These are phyloP conservation scores for Hylaea fasciaria DNA, from an alignment of 2,888 invertebrate species.

Conservation along the genomic window DNA sequence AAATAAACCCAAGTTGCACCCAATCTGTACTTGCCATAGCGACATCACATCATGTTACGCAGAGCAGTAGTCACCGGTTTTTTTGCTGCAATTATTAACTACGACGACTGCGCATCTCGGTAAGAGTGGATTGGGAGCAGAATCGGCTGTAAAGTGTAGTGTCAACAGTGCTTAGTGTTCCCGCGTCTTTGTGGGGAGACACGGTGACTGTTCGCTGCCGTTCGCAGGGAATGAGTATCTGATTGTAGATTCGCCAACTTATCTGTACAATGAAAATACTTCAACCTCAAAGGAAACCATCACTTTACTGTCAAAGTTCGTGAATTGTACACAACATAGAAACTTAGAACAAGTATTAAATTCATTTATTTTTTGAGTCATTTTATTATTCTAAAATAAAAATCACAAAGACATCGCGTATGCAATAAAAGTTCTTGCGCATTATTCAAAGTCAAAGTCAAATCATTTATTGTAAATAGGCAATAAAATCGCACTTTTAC, in stretches of 20 bases:
- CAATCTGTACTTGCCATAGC: neutral
- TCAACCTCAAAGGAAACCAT: neutral
- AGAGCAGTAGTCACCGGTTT: conserved; percentile 9
- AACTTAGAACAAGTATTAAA: too few species aligned
- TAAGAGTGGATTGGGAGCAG: conserved; percentile 58
- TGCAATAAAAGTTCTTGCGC: too few species aligned
- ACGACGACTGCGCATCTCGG: conserved; percentile 51
- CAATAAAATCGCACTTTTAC: too few species aligned
- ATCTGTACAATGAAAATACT: neutral
- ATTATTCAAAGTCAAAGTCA: too few species aligned
- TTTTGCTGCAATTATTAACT: conserved; percentile 30
- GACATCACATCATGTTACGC: neutral
- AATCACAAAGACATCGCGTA: too few species aligned
- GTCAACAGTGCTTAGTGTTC: conserved; percentile 83
- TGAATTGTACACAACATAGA: too few species aligned
- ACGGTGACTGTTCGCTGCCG: conserved; percentile 13
- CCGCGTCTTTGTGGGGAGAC: conserved; percentile 74
- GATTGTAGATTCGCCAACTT: neutral
- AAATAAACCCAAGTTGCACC: neutral
- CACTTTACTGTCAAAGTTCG: too few species aligned
- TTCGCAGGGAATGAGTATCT: conserved; percentile 30
- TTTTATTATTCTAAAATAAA: too few species aligned
- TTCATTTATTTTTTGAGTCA: too few species aligned
- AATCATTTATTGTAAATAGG: too few species aligned
- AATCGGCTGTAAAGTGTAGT: conserved; percentile 79